These are phyloP conservation scores for Fabriciana adippe DNA, from an alignment of 2,888 invertebrate species.

Conservation along the genomic window DNA sequence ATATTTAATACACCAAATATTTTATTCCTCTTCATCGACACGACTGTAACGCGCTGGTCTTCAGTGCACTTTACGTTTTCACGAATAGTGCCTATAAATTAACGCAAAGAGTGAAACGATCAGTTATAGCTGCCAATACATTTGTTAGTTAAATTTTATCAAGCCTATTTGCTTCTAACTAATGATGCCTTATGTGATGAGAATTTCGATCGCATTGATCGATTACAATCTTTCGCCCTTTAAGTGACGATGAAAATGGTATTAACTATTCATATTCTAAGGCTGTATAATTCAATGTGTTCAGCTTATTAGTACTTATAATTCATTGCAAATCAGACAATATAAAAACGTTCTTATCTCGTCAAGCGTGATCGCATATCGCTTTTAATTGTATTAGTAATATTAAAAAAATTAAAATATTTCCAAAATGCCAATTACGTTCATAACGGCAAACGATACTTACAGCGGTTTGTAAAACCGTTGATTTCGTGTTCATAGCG, in stretches of 20 bases:
- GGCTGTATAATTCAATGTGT: constrained; percentile 17
- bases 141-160: background rate
- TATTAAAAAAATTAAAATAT: background rate
- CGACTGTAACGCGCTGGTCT: background rate
- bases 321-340: background rate
- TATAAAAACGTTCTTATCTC: too few species aligned
- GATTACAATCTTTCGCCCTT: background rate
- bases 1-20: background rate
- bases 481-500: constrained; percentile 41
- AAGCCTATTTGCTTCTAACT: constrained; percentile 2
- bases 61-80: background rate
- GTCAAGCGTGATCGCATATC: too few species aligned
- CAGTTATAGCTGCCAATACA: background rate
- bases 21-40: constrained; percentile 9
- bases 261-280: background rate
- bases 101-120: constrained; percentile 7
- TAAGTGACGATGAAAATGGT: background rate
- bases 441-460: constrained; percentile 7
- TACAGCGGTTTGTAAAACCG: constrained; percentile 30
- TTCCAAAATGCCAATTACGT: constrained; percentile 14
- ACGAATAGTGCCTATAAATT: constrained; percentile 16
- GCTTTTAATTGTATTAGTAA: background rate
- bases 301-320: constrained; percentile 17
- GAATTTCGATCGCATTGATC: background rate
- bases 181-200: constrained; percentile 3